A percentile compares a stretch with the other conserved stretches of the same genome.
phyloP scores from a whole-genome alignment of 2,797 vertebrate species.

The Ptychadena robeensis region DNA sequence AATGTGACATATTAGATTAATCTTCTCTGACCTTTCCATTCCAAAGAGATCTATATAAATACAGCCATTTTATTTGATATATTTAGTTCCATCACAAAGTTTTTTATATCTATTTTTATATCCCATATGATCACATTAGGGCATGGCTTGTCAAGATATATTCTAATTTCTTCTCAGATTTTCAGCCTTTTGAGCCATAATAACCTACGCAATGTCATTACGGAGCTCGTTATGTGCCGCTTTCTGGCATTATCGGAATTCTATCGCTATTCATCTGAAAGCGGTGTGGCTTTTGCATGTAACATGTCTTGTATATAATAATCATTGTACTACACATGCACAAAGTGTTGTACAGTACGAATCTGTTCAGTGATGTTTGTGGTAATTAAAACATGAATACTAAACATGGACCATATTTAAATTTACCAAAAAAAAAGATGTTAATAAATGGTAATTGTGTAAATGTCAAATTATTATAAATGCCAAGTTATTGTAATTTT shows the following conservation, averaged over 20 bases:
- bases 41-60: slow-evolving; percentile 25
- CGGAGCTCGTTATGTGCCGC: not conserved
- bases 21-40: slow-evolving; percentile 40
- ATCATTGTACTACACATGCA: too few relatives aligned
- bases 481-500: too few relatives aligned
- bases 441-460: too few relatives aligned
- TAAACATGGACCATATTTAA: too few relatives aligned
- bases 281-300: not conserved
- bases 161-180: not conserved
- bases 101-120: slow-evolving; percentile 36
- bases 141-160: not conserved
- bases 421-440: too few relatives aligned
- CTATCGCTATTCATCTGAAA: not conserved
- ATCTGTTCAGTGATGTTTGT: too few relatives aligned
- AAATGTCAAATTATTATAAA: too few relatives aligned
- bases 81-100: slow-evolving; percentile 27
- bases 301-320: not conserved
- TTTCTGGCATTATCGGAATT: not conserved
- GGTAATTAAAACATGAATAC: too few relatives aligned
- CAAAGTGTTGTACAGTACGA: too few relatives aligned
- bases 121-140: slow-evolving; percentile 19
- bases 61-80: slow-evolving; percentile 22
- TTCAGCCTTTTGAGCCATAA: not conserved
- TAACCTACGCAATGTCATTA: not conserved
- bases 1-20: slow-evolving; percentile 49